Evolutionary conservation across 2,888 invertebrate genomes (phyloP), one percentile per base, ranked within the genome.

Genomic region (Drosophila yooni): DNA sequence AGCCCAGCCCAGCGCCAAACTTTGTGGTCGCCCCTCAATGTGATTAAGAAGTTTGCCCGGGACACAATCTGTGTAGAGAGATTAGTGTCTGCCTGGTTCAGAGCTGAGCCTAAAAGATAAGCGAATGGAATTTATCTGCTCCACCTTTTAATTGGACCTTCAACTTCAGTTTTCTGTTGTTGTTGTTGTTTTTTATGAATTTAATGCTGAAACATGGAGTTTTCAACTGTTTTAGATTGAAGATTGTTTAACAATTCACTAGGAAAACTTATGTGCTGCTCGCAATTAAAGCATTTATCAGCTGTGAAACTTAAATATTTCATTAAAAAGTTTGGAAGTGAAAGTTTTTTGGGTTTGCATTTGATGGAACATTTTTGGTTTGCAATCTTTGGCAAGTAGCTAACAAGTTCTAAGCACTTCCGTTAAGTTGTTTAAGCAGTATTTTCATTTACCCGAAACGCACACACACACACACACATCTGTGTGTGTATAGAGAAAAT

Each of bases 361-460:
- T 62, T 75, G 52, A 78, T 73, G 33, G 38, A 50, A 56, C 40
- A 59, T 56, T 65, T 64, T 46, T 38, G 62, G 50, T 46, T 48
- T 31, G 21, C 63, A 76, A 78, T 76, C 79, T 76, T 62, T 66
- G n/a, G 21, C 57, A 70, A 88, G 71, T 82, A 59, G 48, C 77
- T 73, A 85, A 79, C 74, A 78, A 83, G 66, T 79, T 68, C 75
- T 76, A 87, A 76, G 87, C 87, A 86, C 83, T 84, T 64, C 67
- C 73, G 69, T 80, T 83, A 73, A 79, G 65, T 81, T 76, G 71
- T 67, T 80, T 71, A 63, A 74, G 63, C 70, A 61, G 63, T 46
- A 31, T 57, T 59, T 66, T 58, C 33, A 57, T 53, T 59, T 52
- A 36, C 29, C 51, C 31, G 25, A 46, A 46, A 46, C 40, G 34